phyloP scores from a whole-genome alignment of 2,113 vertebrate genomes.

The Microcebus griseorufus region DNA sequence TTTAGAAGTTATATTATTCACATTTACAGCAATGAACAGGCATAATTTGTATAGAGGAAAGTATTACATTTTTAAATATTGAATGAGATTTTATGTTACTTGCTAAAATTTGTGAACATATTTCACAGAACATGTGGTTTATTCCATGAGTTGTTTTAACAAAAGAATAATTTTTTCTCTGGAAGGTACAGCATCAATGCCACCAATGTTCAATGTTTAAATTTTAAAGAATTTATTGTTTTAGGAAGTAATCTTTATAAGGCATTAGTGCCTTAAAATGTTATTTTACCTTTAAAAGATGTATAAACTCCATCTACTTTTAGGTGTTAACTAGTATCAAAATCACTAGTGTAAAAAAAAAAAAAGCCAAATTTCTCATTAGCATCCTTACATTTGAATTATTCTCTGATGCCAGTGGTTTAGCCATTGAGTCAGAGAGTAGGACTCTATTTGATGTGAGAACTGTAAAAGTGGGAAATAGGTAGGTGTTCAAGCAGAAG shows the following conservation, averaged over 20 bases:
- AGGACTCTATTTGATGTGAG: neutral
- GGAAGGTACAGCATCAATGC: neutral
- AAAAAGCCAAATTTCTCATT: neutral
- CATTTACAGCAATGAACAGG: neutral
- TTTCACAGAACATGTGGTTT: neutral
- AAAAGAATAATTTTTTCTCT: neutral
- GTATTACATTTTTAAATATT: neutral
- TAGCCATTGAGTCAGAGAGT: neutral
- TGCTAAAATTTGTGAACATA: neutral
- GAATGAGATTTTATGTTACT: neutral
- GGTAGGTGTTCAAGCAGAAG: neutral
- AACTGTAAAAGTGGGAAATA: neutral
- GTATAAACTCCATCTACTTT: neutral
- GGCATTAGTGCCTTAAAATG: neutral
- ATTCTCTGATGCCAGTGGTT: neutral
- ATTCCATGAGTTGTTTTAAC: neutral
- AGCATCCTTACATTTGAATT: neutral
- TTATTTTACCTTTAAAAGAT: neutral
- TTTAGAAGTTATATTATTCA: neutral
- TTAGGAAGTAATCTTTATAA: neutral
- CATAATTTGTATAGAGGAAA: neutral
- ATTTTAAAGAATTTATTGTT: neutral
- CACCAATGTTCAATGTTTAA: neutral
- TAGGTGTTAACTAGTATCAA: neutral
- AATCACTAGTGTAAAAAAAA: neutral